These are phyloP conservation scores for Spisula solida DNA, from an alignment of 2,888 invertebrate genomes.

Conservation along the genomic window DNA sequence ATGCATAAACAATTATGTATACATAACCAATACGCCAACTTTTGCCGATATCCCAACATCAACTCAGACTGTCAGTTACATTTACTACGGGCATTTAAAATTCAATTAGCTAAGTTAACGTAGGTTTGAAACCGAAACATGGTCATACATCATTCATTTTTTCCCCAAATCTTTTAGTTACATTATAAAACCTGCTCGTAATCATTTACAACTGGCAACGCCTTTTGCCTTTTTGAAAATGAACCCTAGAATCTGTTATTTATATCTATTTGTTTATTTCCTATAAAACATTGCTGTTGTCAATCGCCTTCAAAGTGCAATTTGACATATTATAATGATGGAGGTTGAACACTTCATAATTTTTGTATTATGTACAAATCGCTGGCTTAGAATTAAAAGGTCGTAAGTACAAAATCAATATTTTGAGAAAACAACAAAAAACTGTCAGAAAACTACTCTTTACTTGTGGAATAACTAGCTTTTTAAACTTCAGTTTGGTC, in stretches of 20 bases:
- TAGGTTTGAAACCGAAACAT: neutral
- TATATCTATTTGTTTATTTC: neutral
- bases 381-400: no score
- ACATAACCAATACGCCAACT: no score
- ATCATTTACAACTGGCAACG: neutral
- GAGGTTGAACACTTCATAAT: no score
- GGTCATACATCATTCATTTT: neutral
- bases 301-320: neutral
- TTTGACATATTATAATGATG: neutral
- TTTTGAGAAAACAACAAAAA: no score
- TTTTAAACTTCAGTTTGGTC: no score
- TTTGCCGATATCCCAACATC: neutral
- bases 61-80: neutral
- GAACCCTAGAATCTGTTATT: neutral
- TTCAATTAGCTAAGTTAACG: neutral
- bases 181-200: neutral
- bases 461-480: no score
- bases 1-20: no score
- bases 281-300: neutral
- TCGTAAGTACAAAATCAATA: no score
- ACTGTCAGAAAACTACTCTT: no score
- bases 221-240: constrained; percentile 10
- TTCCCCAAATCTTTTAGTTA: neutral
- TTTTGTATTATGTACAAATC: no score
- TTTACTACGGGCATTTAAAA: neutral